Evolutionary conservation across 2,888 invertebrate genomes (phyloP), one percentile per base, ranked within the genome.

Genomic region (Molorchus minor): DNA sequence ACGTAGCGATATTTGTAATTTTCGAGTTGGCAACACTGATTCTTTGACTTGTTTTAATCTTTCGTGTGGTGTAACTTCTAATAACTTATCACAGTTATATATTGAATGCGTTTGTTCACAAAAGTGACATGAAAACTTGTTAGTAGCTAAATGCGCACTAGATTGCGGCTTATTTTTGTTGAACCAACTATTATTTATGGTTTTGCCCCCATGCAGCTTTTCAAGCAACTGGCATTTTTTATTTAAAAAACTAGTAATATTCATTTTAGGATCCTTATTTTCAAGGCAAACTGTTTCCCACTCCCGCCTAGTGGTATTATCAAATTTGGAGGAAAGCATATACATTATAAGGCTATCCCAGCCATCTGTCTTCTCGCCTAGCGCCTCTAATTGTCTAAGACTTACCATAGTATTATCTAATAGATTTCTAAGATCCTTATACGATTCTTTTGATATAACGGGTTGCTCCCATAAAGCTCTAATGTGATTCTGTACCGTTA

Each of bases 271-370:
- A 5, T 25, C 8, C 7, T 3, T 38, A 38, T 16, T 38, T 8
- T 38, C 25, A 8, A 25, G 3, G 25, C 38, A 16, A 17, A 2
- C 10, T 38, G 20, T 3, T 12, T 41, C 41, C 41, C 20, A 41
- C 2, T 41, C 41, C 3, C 41, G 8, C 7, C 20, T 41, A 3
- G 41, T 41, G 5, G 17, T 10, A 2, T n/a, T 12, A 20, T 41
- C 41, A 20, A 41, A 41, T 20, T 41, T 41, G 7, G 16, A 17
- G n/a, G 20, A 19, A 10, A 41, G 16, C 17, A 41, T 41, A 10
- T 41, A 41, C 10, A 41, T 41, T 41, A 41, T 20, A 4, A 41
- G 13, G 10, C 41, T 16, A 40, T 40, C 40, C 40, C 40, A 40
- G 1, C 15, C 13, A 2, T 40, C 40, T 4, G 20, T 41, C 1